These are phyloP conservation scores for Lysandra coridon DNA, from an alignment of 2,888 invertebrate genomes.

Conservation along the genomic window DNA sequence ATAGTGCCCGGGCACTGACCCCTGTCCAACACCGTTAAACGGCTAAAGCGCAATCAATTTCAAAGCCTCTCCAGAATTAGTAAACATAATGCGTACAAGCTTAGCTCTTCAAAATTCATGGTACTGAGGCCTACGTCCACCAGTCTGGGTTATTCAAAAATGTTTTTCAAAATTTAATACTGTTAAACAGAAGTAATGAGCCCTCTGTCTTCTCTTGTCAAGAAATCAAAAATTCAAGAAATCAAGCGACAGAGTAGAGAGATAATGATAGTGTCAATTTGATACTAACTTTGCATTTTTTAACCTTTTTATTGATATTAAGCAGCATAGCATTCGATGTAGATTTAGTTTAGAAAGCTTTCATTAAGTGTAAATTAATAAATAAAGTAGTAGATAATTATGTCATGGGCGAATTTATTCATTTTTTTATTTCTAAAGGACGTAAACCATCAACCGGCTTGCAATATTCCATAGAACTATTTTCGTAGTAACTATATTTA, in stretches of 20 bases:
- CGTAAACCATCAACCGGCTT: too few relatives aligned
- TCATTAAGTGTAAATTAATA: too few relatives aligned
- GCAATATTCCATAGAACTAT: too few relatives aligned
- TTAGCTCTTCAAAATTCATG: neutral
- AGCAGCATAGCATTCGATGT: too few relatives aligned
- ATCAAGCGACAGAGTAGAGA: neutral
- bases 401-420: too few relatives aligned
- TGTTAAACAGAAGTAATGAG: neutral
- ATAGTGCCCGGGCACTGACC: neutral
- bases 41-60: conserved; percentile 17
- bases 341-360: too few relatives aligned
- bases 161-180: neutral
- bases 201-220: neutral
- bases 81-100: neutral
- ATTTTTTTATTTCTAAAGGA: too few relatives aligned
- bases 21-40: conserved; percentile 23
- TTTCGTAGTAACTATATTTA: too few relatives aligned
- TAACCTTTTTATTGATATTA: too few relatives aligned
- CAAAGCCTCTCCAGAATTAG: neutral
- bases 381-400: too few relatives aligned
- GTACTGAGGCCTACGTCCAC: neutral
- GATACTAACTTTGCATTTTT: neutral
- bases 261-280: neutral
- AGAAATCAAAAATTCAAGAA: neutral
- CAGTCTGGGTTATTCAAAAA: neutral